Conservation (phyloP, 2,113 vertebrate species). For the Myodes glareolus region DNA sequence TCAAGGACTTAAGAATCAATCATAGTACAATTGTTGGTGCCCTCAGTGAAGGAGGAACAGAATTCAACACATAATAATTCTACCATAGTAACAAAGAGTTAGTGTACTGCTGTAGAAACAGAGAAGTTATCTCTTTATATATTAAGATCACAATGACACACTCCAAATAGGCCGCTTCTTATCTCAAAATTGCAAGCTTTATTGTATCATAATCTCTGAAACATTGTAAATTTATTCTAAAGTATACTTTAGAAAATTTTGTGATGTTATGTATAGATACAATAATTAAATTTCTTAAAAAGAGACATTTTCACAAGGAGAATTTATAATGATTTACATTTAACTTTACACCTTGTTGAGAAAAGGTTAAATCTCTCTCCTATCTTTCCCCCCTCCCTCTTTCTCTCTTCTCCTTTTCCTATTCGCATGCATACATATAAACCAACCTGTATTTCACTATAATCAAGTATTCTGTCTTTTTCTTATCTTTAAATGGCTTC, state of each 20-base stretch:
- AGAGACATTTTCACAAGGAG: neutral
- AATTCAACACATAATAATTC: neutral
- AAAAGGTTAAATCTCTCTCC: neutral
- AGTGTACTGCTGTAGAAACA: neutral
- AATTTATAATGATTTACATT: neutral
- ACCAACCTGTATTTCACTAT: neutral
- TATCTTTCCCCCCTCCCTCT: too few relatives aligned
- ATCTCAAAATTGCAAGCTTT: constrained; percentile 2
- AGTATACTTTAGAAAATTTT: neutral
- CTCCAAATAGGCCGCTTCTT: neutral
- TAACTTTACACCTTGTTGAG: neutral
- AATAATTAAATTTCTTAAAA: neutral
- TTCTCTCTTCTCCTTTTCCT: neutral
- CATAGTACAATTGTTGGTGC: neutral
- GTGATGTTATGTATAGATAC: neutral
- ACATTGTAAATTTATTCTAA: neutral
- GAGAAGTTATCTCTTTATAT: neutral
- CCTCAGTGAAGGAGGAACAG: neutral
- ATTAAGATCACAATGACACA: neutral
- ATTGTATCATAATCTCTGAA: neutral
- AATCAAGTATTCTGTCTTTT: neutral
- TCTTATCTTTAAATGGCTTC: neutral
- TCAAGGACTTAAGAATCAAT: neutral
- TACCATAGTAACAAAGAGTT: neutral
- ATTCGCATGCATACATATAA: neutral